Conservation (phyloP, 2,888 invertebrate species). For the Linyphia triangularis region DNA sequence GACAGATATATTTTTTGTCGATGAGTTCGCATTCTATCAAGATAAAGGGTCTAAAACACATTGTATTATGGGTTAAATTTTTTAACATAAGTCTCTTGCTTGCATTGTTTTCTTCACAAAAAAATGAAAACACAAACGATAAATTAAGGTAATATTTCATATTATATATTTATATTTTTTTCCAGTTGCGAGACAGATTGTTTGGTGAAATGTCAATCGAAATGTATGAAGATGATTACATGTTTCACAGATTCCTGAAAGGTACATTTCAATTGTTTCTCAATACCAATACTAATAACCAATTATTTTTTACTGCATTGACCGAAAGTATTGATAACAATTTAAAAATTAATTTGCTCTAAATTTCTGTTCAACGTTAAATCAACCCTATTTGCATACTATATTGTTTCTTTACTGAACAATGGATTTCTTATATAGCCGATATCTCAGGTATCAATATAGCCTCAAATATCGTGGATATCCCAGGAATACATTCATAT, state of each 20-base stretch:
- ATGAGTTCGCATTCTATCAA: too few species aligned
- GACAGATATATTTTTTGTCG: too few species aligned
- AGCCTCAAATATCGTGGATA: too few species aligned
- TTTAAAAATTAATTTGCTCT: neutral
- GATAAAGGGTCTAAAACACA: too few species aligned
- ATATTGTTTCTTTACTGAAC: neutral
- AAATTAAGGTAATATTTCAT: neutral
- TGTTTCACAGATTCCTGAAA: conserved; percentile 6
- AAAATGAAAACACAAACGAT: neutral
- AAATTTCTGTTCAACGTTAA: neutral
- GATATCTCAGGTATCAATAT: too few species aligned
- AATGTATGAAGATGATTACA: neutral
- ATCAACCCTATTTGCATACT: neutral
- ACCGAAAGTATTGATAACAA: neutral
- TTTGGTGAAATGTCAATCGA: neutral
- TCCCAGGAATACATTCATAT: too few species aligned
- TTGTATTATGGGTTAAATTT: too few species aligned
- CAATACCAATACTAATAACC: neutral
- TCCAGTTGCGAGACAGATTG: neutral
- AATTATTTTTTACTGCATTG: neutral
- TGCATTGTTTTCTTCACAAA: neutral
- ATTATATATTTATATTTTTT: neutral
- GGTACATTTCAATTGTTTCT: neutral
- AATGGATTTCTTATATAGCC: too few species aligned
- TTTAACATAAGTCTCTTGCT: too few species aligned